Percentiles rank a stretch among this genome's conserved stretches.
Conservation (phyloP, 2,888 invertebrate genomes). For the Chrysolina oricalcia region DNA sequence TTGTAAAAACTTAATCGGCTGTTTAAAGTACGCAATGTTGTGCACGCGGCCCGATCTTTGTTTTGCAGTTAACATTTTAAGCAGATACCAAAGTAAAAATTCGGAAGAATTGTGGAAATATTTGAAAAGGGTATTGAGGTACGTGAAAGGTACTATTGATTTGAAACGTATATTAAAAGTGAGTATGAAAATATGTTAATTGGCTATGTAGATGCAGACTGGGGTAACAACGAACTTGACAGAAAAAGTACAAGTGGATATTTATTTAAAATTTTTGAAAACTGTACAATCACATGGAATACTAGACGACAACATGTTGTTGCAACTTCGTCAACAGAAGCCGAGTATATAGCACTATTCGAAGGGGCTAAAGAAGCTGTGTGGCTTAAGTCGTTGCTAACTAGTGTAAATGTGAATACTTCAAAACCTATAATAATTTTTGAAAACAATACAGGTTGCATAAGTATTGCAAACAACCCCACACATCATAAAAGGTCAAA, state of each 20-base stretch:
- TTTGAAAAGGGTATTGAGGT: conserved; percentile 58
- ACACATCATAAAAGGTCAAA: conserved; percentile 58
- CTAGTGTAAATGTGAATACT: no score
- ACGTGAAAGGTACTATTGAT: conserved; percentile 54
- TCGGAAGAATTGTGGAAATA: conserved; percentile 56
- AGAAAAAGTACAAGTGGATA: conserved; percentile 54
- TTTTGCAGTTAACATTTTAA: conserved; percentile 57
- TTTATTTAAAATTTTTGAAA: conserved; percentile 55
- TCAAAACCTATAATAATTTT: conserved; percentile 53
- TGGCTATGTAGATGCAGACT: conserved; percentile 63
- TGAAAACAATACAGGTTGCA: no score
- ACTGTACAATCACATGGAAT: no score
- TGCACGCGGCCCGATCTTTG: no score
- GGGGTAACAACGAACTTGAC: conserved; percentile 48
- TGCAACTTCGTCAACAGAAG: no score
- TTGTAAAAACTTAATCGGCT: no score
- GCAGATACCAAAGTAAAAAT: conserved; percentile 58
- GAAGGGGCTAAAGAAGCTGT: no score
- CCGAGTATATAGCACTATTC: no score
- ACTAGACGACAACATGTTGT: no score
- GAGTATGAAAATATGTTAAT: conserved; percentile 51
- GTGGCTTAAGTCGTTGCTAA: no score
- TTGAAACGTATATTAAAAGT: conserved; percentile 44
- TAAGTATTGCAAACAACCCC: no score
- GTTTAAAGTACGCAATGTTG: no score